Evolutionary conservation across 2,888 invertebrate genomes (phyloP).

Genomic region (Exephanes ischioxanthus): DNA sequence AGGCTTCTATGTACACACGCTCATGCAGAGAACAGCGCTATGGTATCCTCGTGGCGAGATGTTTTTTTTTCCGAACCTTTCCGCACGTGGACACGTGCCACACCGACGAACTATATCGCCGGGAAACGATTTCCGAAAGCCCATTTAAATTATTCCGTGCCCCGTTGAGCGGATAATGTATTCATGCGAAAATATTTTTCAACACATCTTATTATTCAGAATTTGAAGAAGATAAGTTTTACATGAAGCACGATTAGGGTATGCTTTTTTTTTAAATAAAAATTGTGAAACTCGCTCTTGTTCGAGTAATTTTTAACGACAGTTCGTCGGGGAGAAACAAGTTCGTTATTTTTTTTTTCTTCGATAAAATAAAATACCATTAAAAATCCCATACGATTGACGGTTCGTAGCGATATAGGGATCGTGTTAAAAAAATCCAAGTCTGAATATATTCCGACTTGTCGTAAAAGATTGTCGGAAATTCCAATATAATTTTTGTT

Average conservation of each 20-base stretch:
- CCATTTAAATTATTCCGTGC: slow-evolving; percentile 43
- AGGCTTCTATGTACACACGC: background rate
- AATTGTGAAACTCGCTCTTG: background rate
- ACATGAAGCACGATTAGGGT: background rate
- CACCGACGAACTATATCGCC: background rate
- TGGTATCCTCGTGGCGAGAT: slow-evolving; percentile 6
- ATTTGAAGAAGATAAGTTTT: background rate
- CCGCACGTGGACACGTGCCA: background rate
- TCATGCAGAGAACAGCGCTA: slow-evolving; percentile 16
- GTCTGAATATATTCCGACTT: too few relatives aligned
- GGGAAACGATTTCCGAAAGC: background rate
- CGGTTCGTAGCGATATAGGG: too few relatives aligned
- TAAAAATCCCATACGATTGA: too few relatives aligned
- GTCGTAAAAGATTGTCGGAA: too few relatives aligned
- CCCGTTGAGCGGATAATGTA: slow-evolving; percentile 10
- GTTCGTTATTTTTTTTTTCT: too few relatives aligned
- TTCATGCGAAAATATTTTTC: background rate
- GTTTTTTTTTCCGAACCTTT: slow-evolving; percentile 28
- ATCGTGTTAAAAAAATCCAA: too few relatives aligned
- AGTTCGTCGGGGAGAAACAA: background rate
- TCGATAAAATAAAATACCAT: too few relatives aligned
- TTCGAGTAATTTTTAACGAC: background rate
- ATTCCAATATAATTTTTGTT: too few relatives aligned
- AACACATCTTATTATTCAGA: slow-evolving; percentile 2
- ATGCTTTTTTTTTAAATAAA: background rate